Base-by-base conservation (phyloP, 2,797 vertebrate species). In the Acomys russatus region DNA sequence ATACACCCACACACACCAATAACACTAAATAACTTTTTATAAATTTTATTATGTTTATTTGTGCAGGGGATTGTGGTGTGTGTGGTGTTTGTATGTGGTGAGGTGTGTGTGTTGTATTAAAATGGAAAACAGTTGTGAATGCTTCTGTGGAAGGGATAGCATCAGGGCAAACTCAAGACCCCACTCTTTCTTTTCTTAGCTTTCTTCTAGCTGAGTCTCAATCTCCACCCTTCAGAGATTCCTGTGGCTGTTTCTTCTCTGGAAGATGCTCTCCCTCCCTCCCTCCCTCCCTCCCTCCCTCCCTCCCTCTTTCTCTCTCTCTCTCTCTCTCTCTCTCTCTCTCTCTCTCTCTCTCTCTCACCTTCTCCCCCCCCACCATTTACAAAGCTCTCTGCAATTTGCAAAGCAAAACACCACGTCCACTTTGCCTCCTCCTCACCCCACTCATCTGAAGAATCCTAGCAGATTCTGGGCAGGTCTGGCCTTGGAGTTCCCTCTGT, bases 161-260 rank as follows among this genome's bases (percentile, higher is more conserved):
- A 0, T 44, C 56, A 9, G 1, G 0, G 5, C 4, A 51, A 28
- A 0, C 61, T 51, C 6, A 2, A 1, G 86, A 11, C 51, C 28
- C 56, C 9, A 14, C 23, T 12, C 3, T 20, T 44, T 44, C 44
- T 44, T 44, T 44, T 44, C 44, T 4, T 44, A 44, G 44, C 4
- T 44, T 44, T 44, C 44, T 44, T 44, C 44, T 44, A 44, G 44
- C 59, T 0, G 9, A 70, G 30, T 63, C 59, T 30, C 64, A 15
- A 22, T 44, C 33, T 90, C 88, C 59, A 12, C n/a, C 38, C 76
- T 71, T 63, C 63, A 9, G 0, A 17, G 25, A 44, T 17, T 38
- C 44, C 25, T 5, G 0, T 30, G n/a, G 28, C 64, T 3, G 51
- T n/a, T 77, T 35, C 33, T n/a, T 82, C 20, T 38, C 12, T 82